phyloP scores from a whole-genome alignment of 37 sponge, comb jelly and placozoan species.

The Bolinopsis microptera region DNA sequence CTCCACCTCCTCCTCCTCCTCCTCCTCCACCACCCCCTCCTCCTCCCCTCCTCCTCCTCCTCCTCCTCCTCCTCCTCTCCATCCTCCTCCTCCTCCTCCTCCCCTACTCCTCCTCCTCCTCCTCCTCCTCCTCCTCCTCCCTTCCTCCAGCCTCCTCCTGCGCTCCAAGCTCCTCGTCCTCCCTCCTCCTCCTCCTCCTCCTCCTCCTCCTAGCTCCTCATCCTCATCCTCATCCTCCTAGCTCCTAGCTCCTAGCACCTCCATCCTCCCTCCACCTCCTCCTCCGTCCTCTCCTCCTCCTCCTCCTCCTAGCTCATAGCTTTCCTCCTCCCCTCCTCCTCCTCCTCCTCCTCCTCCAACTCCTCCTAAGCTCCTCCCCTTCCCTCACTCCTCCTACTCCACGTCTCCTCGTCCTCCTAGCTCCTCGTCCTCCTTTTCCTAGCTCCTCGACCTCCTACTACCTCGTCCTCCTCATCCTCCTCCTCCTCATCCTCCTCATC shows the following conservation, averaged over 20 bases:
- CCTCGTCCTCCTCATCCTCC: too few relatives aligned
- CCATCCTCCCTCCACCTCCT: conserved; percentile 5
- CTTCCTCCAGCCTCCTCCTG: background rate
- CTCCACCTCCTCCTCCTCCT: too few relatives aligned
- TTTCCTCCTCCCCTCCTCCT: background rate
- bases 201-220: background rate
- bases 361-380: background rate
- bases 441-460: background rate
- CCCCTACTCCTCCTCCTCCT: background rate
- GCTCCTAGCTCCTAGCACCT: background rate
- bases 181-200: background rate
- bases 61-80: background rate
- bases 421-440: background rate
- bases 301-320: background rate
- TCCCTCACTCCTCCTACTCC: background rate
- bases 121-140: background rate
- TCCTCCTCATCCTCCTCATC: too few relatives aligned
- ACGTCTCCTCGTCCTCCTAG: background rate
- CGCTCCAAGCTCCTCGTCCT: background rate
- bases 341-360: too few relatives aligned
- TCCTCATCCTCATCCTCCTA: conserved; percentile 4
- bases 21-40: background rate
- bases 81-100: background rate
- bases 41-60: background rate
- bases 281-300: conserved; percentile 21